Conservation (phyloP, 2,888 invertebrate species). For the Ormyrus nitidulus region DNA sequence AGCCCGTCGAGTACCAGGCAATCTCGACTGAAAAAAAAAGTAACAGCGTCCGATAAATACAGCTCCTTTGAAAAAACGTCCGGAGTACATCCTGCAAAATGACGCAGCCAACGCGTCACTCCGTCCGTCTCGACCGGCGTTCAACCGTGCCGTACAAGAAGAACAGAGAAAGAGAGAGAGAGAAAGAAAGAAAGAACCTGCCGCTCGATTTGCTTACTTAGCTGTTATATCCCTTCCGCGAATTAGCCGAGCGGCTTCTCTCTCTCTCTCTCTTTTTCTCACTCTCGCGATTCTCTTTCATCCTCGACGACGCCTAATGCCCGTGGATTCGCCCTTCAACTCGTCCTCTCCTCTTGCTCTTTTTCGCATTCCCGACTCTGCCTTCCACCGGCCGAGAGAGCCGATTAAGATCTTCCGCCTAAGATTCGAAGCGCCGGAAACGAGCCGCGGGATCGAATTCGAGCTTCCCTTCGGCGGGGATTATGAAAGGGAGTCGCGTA, state of each 20-base stretch:
- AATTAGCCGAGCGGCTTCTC: constrained; percentile 59
- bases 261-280: not conserved
- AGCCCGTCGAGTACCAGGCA: constrained; percentile 6
- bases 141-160: not conserved
- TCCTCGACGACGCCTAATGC: constrained; percentile 52
- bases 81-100: constrained; percentile 2
- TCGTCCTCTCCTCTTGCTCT: constrained; percentile 26
- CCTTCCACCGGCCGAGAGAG: constrained; percentile 59
- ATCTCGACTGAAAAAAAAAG: not conserved
- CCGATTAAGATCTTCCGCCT: constrained; percentile 61
- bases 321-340: constrained; percentile 37
- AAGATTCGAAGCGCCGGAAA: constrained; percentile 57
- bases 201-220: constrained; percentile 63
- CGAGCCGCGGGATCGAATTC: constrained; percentile 53
- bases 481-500: constrained; percentile 17
- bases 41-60: not conserved
- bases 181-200: constrained; percentile 29
- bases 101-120: not conserved
- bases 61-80: not conserved
- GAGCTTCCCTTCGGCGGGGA: constrained; percentile 53
- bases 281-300: constrained; percentile 61
- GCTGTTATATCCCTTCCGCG: constrained; percentile 64
- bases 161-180: too few relatives aligned
- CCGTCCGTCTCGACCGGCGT: constrained; percentile 9
- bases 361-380: not conserved